These are phyloP conservation scores for Teleogryllus oceanicus DNA, from an alignment of 2,888 invertebrate genomes.

Conservation along the genomic window DNA sequence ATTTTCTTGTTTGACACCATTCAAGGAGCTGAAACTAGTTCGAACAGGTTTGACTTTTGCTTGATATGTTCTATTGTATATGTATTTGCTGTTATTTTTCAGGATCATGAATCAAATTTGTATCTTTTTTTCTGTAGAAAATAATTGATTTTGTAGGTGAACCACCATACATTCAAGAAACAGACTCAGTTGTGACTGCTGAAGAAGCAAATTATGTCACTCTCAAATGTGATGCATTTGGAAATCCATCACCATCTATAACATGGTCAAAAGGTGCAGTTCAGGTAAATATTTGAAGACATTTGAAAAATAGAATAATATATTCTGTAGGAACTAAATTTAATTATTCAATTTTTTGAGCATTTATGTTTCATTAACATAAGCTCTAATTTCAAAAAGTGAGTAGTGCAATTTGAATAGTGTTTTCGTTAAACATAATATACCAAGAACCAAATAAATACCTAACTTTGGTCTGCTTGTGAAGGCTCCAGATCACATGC, in stretches of 20 bases:
- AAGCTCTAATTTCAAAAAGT: too few species aligned
- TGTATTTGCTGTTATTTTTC: too few species aligned
- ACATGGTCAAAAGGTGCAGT: conserved; percentile 72
- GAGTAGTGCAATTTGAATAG: too few species aligned
- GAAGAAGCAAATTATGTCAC: conserved; percentile 71
- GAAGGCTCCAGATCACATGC: not conserved
- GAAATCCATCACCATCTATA: conserved; percentile 72
- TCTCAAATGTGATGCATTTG: conserved; percentile 70
- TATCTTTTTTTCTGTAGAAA: conserved; percentile 10
- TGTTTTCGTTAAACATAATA: too few species aligned
- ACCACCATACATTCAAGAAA: conserved; percentile 43
- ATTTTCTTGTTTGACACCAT: too few species aligned
- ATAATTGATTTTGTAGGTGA: conserved; percentile 37
- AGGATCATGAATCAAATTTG: not conserved
- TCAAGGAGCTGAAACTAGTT: too few species aligned
- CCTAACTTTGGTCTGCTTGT: not conserved
- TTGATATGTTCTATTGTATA: too few species aligned
- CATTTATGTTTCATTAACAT: too few species aligned
- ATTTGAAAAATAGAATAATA: too few species aligned
- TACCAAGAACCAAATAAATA: not conserved
- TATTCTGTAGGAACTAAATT: too few species aligned
- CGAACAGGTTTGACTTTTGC: too few species aligned
- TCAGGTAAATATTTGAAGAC: conserved; percentile 55
- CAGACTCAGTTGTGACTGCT: conserved; percentile 60
- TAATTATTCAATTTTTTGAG: too few species aligned